Evolutionary conservation across 2,113 vertebrate species (phyloP), one percentile per base, ranked within the genome.

Genomic region (Thryonomys swinderianus): DNA sequence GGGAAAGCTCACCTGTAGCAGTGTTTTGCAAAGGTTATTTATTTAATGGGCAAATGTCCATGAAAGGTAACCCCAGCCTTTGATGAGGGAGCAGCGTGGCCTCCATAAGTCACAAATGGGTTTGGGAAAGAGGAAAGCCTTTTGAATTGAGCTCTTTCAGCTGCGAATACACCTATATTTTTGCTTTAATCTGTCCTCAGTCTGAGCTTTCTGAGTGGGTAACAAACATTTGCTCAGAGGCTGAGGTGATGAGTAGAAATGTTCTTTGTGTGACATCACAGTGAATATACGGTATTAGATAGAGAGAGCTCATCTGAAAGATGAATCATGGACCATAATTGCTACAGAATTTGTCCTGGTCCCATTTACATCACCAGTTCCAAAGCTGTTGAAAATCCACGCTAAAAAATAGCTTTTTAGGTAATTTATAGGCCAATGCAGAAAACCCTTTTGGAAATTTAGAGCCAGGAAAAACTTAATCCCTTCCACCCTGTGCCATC

Each of bases 1-100:
- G 71, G 18, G 66, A 61, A 71, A 40, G 55, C 67, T 95, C 85
- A 80, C 78, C 85, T 69, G 78, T 64, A 37, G 78, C 64, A 37
- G 51, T 57, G 13, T 83, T 88, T 95, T 71, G 78, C 82, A 83
- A 93, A 95, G 51, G 66, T 83, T 92, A 62, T 92, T 96, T 93
- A 76, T 62, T 88, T 88, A 64, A 0, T 66, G 48, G 64, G 76
- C 34, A 59, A 74, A 88, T 57, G 14, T 27, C 64, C 45, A 25
- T 57, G 73, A 82, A 89, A 93, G 59, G 66, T 85, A 81, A 90
- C 55, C 20, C 2, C 62, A 64, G 21, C 25, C 66, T 95, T 88
- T 78, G 45, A 83, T 59, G 57, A 55, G n/a, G 81, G 64, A 88
- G 80, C 20, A 7, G 27, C 59, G 45, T 86, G 69, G 53, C 37